phyloP scores from a whole-genome alignment of 2,797 vertebrate genomes.

The Sebastes nivosus region DNA sequence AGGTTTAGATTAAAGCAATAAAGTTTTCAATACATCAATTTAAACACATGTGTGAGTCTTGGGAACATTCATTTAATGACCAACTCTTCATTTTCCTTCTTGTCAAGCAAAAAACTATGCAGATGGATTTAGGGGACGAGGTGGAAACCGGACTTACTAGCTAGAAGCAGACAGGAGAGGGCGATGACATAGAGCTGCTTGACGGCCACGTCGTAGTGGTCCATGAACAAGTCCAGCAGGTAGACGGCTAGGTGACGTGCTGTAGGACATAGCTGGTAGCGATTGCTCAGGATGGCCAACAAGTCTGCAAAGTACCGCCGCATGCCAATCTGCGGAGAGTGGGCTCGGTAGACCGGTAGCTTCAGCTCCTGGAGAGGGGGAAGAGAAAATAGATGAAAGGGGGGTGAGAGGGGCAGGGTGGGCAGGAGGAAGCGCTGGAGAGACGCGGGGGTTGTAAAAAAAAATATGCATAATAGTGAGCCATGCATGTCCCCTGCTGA shows the following conservation, averaged over 20 bases:
- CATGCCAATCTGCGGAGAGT: conserved; percentile 91
- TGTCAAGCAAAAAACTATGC: not conserved
- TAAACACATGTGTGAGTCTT: not conserved
- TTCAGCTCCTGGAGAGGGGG: conserved; percentile 86
- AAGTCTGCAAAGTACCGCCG: conserved; percentile 90
- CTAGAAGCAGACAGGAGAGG: conserved; percentile 90
- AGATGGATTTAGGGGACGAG: not conserved
- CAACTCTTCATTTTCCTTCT: not conserved
- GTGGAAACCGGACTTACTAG: conserved; percentile 83
- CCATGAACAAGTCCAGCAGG: conserved; percentile 91
- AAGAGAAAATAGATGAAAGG: conserved; percentile 3
- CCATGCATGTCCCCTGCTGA: conserved; percentile 41
- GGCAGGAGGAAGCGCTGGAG: conserved; percentile 42
- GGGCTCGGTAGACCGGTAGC: conserved; percentile 87
- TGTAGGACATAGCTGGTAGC: conserved; percentile 87
- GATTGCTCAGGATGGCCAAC: conserved; percentile 88
- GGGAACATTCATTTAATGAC: not conserved
- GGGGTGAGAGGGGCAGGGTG: conserved; percentile 20
- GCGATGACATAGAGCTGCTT: conserved; percentile 89
- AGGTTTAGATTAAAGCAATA: not conserved
- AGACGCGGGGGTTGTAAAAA: conserved; percentile 42
- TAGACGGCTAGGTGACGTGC: conserved; percentile 91
- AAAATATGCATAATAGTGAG: conserved; percentile 62
- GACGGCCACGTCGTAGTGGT: conserved; percentile 86
- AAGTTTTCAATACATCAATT: not conserved